Percentiles rank a stretch among this genome's conserved stretches.
Evolutionary conservation across 2,797 vertebrate species (phyloP).

Genomic region (Argentina silus): DNA sequence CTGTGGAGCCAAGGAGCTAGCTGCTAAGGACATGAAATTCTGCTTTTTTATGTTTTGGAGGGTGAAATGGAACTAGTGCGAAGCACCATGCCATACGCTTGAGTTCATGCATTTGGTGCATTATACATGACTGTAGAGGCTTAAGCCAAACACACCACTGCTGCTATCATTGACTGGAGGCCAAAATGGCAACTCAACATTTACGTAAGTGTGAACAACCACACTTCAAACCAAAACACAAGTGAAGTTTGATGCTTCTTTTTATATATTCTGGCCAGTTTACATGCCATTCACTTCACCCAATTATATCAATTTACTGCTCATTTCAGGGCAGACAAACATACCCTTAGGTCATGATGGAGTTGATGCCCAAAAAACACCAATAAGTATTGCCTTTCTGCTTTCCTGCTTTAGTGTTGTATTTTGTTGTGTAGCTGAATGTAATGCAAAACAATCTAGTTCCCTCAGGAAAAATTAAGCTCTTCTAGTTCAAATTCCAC

Average conservation of each 20-base stretch:
- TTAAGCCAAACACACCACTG: slow-evolving; percentile 30
- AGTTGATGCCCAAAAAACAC: too few species aligned
- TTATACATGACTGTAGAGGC: slow-evolving; percentile 52
- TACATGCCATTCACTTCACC: too few species aligned
- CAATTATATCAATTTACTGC: too few species aligned
- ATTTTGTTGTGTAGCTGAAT: too few species aligned
- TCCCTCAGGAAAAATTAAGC: not conserved
- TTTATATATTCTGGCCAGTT: too few species aligned
- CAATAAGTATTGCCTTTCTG: too few species aligned
- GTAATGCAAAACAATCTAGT: not conserved
- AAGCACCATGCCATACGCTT: slow-evolving; percentile 23
- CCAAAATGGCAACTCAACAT: not conserved
- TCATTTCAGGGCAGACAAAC: too few species aligned
- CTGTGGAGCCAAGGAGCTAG: slow-evolving; percentile 57
- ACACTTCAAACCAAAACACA: not conserved
- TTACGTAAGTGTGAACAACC: not conserved
- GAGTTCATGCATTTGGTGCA: slow-evolving; percentile 43
- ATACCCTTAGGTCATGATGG: too few species aligned
- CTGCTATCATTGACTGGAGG: slow-evolving; percentile 43
- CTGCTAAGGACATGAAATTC: slow-evolving; percentile 40
- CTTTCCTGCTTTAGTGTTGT: too few species aligned
- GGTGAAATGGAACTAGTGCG: slow-evolving; percentile 23
- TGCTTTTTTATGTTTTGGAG: slow-evolving; percentile 31
- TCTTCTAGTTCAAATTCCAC: not conserved
- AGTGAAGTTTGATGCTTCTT: not conserved